Base-by-base conservation (phyloP, 2,888 invertebrate genomes). In the Alloplasta piceator region DNA sequence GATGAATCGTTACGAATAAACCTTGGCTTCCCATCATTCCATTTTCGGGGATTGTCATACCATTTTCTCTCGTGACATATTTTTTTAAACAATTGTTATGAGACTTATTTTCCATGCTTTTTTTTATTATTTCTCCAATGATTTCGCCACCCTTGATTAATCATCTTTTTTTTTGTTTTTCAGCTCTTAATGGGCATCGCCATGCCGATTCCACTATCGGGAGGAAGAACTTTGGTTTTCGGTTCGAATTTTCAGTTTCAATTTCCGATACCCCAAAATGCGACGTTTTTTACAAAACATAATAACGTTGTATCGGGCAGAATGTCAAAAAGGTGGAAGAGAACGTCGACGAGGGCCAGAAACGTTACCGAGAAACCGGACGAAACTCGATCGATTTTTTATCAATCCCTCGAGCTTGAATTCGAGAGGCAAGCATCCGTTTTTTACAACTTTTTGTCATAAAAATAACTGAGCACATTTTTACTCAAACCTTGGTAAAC, bases 211-310 rank as follows among this genome's bases (percentile, higher is more conserved):
- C 92, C 93, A 39, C 93, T 94, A 6, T 92, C 93, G 0, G 94
- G 94, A 60, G 92, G 92, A 75, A 91, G 94, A 72, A 93, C 92
- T 72, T 88, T 96, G 83, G 91, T 93, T 0, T 94, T 95, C 80
- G 94, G 93, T 0, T 93, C 93, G 68, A 95, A 95, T 89, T 93
- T 95, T 79, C 95, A 95, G 89, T 95, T 94, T 89, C 95, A 95
- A 87, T 95, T 95, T 87, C 41, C 90, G 0, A 90, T 94, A 82
- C 94, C 94, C 63, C 86, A 88, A 70, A 94, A 95, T 85, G 93
- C 94, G 50, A 90, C 93, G 0, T 84, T 93, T 73, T 89, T 94
- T 60, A 93, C 94, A 0, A 92, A 92, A 82, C 94, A 93, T 85
- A 94, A 94, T 93, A 81, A 90, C 91, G 64, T 78, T 38, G 36